Evolutionary conservation across 2,888 invertebrate species (phyloP).

Genomic region (Epicampocera succincta): DNA sequence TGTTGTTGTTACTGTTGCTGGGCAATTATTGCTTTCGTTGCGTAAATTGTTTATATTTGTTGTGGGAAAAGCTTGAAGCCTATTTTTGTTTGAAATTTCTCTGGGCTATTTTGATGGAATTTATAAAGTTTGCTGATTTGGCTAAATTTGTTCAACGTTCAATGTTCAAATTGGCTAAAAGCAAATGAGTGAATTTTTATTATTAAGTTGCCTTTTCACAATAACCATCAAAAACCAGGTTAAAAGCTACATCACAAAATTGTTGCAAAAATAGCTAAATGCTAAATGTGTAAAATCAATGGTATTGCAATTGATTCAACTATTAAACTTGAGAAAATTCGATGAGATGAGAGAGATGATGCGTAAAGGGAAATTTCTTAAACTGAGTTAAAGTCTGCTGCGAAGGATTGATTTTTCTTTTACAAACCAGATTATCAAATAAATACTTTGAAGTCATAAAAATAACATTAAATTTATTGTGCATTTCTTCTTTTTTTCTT

Average conservation of each 20-base stretch:
- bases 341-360: too few species aligned
- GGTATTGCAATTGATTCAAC: too few species aligned
- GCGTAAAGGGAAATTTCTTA: too few species aligned
- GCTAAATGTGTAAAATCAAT: background rate
- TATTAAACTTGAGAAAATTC: too few species aligned
- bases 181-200: background rate
- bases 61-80: constrained; percentile 7
- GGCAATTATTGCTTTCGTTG: background rate
- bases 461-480: too few species aligned
- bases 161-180: constrained; percentile 29
- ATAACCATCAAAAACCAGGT: background rate
- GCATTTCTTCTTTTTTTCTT: background rate
- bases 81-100: constrained; percentile 35
- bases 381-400: too few species aligned
- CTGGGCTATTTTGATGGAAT: constrained; percentile 28
- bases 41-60: constrained; percentile 32
- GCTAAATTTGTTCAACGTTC: constrained; percentile 38
- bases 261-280: background rate
- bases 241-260: constrained; percentile 22
- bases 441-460: too few species aligned
- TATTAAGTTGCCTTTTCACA: constrained; percentile 1
- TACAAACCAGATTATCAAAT: too few species aligned
- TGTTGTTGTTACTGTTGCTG: too few species aligned
- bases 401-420: too few species aligned
- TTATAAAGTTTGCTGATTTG: constrained; percentile 49